Conservation (phyloP, 2,113 vertebrate genomes). For the Acanthisitta chloris region DNA sequence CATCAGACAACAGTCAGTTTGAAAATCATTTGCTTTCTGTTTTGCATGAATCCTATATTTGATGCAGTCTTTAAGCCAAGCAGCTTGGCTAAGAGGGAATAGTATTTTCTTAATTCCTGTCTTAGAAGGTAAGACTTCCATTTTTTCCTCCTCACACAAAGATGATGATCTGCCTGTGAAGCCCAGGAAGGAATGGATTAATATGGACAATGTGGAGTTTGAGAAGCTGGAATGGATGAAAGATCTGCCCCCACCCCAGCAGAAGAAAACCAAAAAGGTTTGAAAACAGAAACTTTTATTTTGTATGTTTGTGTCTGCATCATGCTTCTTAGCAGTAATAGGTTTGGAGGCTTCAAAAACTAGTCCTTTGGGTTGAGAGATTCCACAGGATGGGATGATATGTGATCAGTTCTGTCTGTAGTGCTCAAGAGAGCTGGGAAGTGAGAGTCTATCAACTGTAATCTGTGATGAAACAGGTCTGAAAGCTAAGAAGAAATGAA, state of each 20-base stretch:
- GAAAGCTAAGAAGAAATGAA: not conserved
- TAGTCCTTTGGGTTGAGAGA: not conserved
- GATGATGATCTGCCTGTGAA: conserved; percentile 79
- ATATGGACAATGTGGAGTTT: conserved; percentile 90
- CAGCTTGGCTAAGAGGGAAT: not conserved
- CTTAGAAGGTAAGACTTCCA: not conserved
- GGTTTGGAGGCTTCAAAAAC: not conserved
- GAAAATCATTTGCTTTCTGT: not conserved
- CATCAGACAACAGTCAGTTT: not conserved
- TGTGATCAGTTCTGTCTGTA: not conserved
- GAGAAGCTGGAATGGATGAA: conserved; percentile 95
- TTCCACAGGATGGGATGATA: not conserved
- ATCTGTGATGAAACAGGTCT: not conserved
- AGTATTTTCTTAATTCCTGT: not conserved
- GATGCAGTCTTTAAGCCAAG: not conserved
- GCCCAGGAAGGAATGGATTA: conserved; percentile 88
- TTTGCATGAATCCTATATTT: not conserved
- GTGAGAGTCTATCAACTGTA: not conserved
- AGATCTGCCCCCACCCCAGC: conserved; percentile 82
- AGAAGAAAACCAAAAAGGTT: conserved; percentile 84
- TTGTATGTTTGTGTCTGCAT: not conserved
- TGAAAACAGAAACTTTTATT: not conserved
- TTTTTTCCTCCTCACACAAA: not conserved
- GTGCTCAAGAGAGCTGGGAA: not conserved
- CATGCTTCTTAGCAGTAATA: not conserved